A percentile compares a stretch with the other conserved stretches of the same genome.
These are phyloP conservation scores for Hybos culiciformis DNA, from an alignment of 2,888 invertebrate genomes.

Conservation along the genomic window DNA sequence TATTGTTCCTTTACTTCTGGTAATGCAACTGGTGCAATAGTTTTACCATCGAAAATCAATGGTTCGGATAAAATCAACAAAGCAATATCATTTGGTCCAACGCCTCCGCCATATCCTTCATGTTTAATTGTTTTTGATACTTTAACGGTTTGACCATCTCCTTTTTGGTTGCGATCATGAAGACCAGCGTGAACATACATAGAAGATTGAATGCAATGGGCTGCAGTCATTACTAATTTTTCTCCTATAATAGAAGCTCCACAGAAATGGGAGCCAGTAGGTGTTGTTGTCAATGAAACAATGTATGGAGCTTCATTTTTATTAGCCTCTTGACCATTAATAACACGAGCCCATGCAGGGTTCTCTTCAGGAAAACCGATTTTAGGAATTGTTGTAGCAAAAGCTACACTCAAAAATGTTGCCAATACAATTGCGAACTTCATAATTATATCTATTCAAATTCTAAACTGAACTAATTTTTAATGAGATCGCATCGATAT, in stretches of 20 bases:
- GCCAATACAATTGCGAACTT: neutral
- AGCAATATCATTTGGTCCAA: constrained; percentile 41
- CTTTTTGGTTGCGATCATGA: constrained; percentile 20
- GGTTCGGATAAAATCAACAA: constrained; percentile 27
- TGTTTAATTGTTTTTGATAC: constrained; percentile 22
- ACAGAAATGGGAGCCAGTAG: constrained; percentile 24
- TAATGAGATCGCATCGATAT: neutral
- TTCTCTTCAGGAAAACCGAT: neutral
- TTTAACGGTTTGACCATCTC: constrained; percentile 18
- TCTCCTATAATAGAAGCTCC: constrained; percentile 31
- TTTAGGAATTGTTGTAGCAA: neutral
- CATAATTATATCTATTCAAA: neutral
- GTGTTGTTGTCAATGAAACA: constrained; percentile 25
- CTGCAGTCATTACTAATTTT: constrained; percentile 31
- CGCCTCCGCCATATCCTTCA: constrained; percentile 26
- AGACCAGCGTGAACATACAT: constrained; percentile 33
- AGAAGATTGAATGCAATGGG: constrained; percentile 21
- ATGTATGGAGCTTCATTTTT: constrained; percentile 35
- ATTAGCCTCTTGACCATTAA: constrained; percentile 27
- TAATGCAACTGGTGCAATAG: constrained; percentile 5
- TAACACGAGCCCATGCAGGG: constrained; percentile 21
- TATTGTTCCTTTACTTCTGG: constrained; percentile 7
- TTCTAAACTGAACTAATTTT: neutral
- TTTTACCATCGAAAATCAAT: constrained; percentile 24
- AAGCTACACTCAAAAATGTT: neutral